Percentiles rank a stretch among this genome's conserved stretches.
These are phyloP conservation scores for Tigriopus californicus DNA, from an alignment of 2,888 invertebrate species.

Conservation along the genomic window DNA sequence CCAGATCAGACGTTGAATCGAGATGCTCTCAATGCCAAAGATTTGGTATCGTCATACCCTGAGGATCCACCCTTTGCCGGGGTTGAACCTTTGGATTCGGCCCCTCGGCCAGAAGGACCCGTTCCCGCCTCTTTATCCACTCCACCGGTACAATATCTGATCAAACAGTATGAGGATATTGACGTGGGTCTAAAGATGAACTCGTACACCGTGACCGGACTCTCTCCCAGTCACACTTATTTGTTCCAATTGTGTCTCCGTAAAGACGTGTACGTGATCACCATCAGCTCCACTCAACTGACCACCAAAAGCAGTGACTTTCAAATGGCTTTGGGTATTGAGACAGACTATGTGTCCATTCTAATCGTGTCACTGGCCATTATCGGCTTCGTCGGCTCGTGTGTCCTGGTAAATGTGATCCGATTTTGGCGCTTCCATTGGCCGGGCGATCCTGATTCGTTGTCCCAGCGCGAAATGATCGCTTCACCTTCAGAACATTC, in stretches of 20 bases:
- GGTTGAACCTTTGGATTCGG: too few species aligned
- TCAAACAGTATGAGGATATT: conserved; percentile 3
- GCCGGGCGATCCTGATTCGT: background rate
- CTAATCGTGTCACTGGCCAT: conserved; percentile 19
- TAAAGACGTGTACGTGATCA: conserved; percentile 22
- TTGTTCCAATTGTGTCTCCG: conserved; percentile 27
- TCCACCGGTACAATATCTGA: background rate
- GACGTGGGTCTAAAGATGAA: conserved; percentile 22
- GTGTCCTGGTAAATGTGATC: conserved; percentile 14
- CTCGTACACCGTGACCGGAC: conserved; percentile 27
- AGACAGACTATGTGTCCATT: conserved; percentile 20
- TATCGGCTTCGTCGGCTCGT: conserved; percentile 18
- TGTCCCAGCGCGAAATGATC: conserved; percentile 8
- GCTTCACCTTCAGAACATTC: conserved; percentile 8
- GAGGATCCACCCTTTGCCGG: too few species aligned
- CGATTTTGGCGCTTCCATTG: conserved; percentile 3
- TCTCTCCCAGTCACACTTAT: conserved; percentile 26
- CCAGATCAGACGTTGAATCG: too few species aligned
- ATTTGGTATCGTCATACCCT: too few species aligned
- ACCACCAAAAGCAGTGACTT: conserved; percentile 21
- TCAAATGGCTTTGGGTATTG: conserved; percentile 21
- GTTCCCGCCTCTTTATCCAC: too few species aligned
- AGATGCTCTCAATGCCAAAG: too few species aligned
- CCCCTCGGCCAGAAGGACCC: too few species aligned
- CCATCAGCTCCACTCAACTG: conserved; percentile 22